A percentile compares a stretch with the other conserved stretches of the same genome.
These are phyloP conservation scores for Rhopalosiphum padi DNA, from an alignment of 1,140 invertebrate species.

Conservation along the genomic window DNA sequence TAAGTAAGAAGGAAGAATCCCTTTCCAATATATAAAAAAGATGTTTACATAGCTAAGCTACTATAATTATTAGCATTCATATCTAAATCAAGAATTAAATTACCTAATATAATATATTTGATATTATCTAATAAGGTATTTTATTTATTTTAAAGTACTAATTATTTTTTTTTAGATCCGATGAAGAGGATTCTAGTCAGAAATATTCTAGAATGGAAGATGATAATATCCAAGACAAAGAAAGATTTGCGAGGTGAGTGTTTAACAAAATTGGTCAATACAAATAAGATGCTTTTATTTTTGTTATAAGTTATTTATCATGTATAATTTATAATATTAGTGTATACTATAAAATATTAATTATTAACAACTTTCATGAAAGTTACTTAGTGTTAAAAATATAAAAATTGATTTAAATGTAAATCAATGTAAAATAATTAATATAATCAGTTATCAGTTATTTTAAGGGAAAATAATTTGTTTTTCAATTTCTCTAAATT, in stretches of 20 bases:
- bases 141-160: slow-evolving; percentile 7
- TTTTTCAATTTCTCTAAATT: background rate
- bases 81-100: no score
- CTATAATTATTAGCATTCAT: no score
- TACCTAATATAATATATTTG: no score
- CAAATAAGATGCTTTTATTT: background rate
- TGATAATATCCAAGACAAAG: slow-evolving; percentile 92
- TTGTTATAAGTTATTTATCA: background rate
- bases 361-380: background rate
- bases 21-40: no score
- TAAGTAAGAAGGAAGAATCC: no score
- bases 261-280: slow-evolving; percentile 52
- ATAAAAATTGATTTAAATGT: background rate
- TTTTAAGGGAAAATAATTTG: background rate
- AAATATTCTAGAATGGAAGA: slow-evolving; percentile 90
- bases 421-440: background rate
- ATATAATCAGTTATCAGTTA: background rate
- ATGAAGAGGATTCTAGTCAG: slow-evolving; percentile 83
- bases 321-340: no score
- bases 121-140: background rate
- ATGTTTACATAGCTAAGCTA: no score
- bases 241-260: slow-evolving; percentile 86
- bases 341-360: background rate
- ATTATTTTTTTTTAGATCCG: slow-evolving; percentile 70
- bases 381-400: background rate